Evolutionary conservation across 2,888 invertebrate species (phyloP).

Genomic region (Hesperia comma): DNA sequence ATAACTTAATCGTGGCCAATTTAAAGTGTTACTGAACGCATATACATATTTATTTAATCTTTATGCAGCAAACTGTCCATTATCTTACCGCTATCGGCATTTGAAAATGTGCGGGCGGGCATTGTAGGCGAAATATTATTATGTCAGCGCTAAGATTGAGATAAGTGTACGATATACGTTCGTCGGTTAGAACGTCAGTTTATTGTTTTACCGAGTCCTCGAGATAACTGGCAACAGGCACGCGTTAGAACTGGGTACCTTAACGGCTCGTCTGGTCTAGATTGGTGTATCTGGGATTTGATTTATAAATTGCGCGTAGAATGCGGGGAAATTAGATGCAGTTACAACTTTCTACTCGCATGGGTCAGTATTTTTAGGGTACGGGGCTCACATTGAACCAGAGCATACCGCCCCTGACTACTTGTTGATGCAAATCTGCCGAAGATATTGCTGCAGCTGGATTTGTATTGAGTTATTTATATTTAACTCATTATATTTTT

Average conservation of each 20-base stretch:
- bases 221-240: constrained; percentile 17
- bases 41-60: background rate
- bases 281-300: constrained; percentile 26
- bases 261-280: constrained; percentile 31
- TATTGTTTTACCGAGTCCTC: constrained; percentile 31
- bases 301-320: constrained; percentile 11
- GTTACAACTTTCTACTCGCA: background rate
- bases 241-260: constrained; percentile 9
- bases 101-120: constrained; percentile 30
- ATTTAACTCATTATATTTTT: no score
- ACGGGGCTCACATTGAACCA: no score
- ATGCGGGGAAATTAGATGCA: constrained; percentile 14
- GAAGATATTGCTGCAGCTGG: no score
- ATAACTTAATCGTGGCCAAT: background rate
- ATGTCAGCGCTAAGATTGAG: constrained; percentile 31
- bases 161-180: constrained; percentile 24
- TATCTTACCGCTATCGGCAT: constrained; percentile 24
- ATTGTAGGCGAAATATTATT: constrained; percentile 34
- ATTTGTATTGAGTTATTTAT: no score
- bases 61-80: background rate
- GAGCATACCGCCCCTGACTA: no score
- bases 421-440: no score
- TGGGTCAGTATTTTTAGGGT: background rate
- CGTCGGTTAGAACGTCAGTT: constrained; percentile 28
- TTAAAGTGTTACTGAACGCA: background rate